phyloP scores from a whole-genome alignment of 2,113 vertebrate species.

The Pangasianodon gigas region DNA sequence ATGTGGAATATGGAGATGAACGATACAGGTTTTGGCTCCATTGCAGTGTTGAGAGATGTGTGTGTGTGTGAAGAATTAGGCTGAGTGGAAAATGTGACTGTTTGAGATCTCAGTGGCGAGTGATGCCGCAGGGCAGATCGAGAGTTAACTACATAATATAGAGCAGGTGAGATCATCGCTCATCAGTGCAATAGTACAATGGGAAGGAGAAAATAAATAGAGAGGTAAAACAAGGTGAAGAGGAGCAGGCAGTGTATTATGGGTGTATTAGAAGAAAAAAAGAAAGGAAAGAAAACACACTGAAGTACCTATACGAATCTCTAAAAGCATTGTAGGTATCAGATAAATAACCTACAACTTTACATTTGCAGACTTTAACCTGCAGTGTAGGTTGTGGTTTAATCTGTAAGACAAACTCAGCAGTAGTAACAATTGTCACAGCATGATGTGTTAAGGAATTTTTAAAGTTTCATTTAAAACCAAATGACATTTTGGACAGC shows the following conservation, averaged over 20 bases:
- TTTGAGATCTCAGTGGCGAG: neutral
- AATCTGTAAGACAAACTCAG: neutral
- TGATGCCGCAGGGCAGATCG: neutral
- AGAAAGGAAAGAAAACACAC: neutral
- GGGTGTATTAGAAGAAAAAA: neutral
- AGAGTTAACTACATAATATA: slow-evolving; percentile 1
- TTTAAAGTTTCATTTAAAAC: neutral
- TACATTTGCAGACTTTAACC: neutral
- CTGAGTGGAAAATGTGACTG: slow-evolving; percentile 10
- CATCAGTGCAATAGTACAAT: neutral
- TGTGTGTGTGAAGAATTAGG: neutral
- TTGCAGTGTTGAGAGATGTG: neutral
- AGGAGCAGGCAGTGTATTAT: neutral
- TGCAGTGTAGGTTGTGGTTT: neutral
- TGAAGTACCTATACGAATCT: neutral
- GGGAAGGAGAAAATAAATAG: neutral
- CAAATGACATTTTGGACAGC: neutral
- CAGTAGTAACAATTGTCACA: neutral
- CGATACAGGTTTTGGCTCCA: neutral
- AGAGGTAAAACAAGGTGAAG: neutral
- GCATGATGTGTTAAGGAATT: neutral
- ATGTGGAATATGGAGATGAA: neutral
- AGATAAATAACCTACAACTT: neutral
- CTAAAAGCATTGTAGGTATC: neutral
- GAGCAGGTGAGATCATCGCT: slow-evolving; percentile 8